Conservation (phyloP, 2,797 vertebrate genomes). For the Chelidonichthys spinosus region DNA sequence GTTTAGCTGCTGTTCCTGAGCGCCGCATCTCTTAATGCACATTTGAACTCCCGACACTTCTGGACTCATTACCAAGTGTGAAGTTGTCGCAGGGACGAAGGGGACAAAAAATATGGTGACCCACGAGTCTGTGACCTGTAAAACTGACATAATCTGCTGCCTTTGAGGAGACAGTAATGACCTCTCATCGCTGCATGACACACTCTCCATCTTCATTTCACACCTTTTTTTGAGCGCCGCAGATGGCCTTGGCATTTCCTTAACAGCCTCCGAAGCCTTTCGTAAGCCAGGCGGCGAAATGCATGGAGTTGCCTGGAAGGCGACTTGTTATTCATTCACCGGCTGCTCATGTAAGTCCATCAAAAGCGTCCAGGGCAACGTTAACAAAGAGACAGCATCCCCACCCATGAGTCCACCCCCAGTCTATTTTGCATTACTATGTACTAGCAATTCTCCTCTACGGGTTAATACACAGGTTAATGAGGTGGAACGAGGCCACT, state of each 20-base stretch:
- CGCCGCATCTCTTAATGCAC: slow-evolving; percentile 36
- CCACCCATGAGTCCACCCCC: slow-evolving; percentile 11
- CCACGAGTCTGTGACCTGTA: slow-evolving; percentile 78
- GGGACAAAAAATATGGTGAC: slow-evolving; percentile 64
- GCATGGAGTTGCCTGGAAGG: slow-evolving; percentile 1
- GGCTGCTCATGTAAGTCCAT: not conserved
- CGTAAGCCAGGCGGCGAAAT: slow-evolving; percentile 20
- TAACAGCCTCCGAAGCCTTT: slow-evolving; percentile 64
- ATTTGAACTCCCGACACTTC: slow-evolving; percentile 66
- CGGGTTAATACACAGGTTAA: slow-evolving; percentile 70
- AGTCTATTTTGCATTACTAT: slow-evolving; percentile 42
- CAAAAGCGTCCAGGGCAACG: not conserved
- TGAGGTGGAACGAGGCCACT: slow-evolving; percentile 70
- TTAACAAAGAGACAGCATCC: not conserved
- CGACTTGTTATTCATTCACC: not conserved
- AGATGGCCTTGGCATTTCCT: slow-evolving; percentile 79
- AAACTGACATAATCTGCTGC: slow-evolving; percentile 82
- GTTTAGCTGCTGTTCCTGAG: slow-evolving; percentile 46
- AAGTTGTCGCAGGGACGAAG: slow-evolving; percentile 60
- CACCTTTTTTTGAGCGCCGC: slow-evolving; percentile 74
- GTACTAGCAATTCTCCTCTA: slow-evolving; percentile 57
- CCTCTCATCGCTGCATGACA: slow-evolving; percentile 76
- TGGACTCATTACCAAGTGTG: slow-evolving; percentile 70
- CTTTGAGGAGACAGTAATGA: slow-evolving; percentile 82
- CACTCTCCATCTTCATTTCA: slow-evolving; percentile 83